Percentiles rank a stretch among this genome's conserved stretches.
phyloP scores from a whole-genome alignment of 1,140 invertebrate species.

The Leptinotarsa texana region DNA sequence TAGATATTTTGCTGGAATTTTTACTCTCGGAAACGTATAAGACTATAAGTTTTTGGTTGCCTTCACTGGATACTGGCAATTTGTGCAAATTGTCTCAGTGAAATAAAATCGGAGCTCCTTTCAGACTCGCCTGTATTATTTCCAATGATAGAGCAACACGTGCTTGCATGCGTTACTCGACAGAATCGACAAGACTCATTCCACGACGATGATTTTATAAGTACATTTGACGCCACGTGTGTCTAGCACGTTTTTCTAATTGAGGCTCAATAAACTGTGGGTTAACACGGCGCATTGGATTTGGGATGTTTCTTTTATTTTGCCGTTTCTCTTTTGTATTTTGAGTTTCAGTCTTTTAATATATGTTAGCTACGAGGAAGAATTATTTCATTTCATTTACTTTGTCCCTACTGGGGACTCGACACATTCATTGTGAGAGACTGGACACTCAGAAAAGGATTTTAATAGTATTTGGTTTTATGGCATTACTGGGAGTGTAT shows the following conservation, averaged over 20 bases:
- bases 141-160: slow-evolving; percentile 5
- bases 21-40: no score
- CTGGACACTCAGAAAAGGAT: no score
- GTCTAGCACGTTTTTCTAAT: not conserved
- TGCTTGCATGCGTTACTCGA: not conserved
- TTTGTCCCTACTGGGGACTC: no score
- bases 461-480: no score
- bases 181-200: not conserved
- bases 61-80: no score
- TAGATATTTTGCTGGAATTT: no score
- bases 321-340: not conserved
- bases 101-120: not conserved
- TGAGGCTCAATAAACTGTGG: not conserved
- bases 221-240: slow-evolving; percentile 4
- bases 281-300: not conserved
- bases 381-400: not conserved
- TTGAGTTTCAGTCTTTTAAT: no score
- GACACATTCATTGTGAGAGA: no score
- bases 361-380: not conserved
- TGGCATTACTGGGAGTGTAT: no score
- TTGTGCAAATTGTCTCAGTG: no score
- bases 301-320: not conserved
- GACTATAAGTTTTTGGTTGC: no score
- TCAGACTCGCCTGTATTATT: not conserved
- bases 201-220: slow-evolving; percentile 3